phyloP scores from a whole-genome alignment of 2,113 vertebrate species.

The Seriola rivoliana region DNA sequence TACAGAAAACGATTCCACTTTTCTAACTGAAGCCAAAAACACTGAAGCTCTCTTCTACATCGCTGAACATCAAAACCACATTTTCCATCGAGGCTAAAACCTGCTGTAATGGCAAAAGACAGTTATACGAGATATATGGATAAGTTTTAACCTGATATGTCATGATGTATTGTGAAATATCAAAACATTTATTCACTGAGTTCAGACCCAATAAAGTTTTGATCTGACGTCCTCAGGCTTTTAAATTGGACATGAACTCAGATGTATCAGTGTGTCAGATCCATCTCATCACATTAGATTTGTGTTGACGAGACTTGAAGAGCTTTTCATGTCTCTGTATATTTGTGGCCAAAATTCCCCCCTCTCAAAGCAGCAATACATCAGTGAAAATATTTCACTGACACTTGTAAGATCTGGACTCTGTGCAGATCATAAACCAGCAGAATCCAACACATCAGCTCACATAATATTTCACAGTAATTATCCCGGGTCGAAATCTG shows the following conservation, averaged over 20 bases:
- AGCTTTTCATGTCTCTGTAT: neutral
- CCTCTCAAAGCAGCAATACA: constrained; percentile 16
- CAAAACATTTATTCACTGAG: neutral
- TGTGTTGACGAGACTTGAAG: neutral
- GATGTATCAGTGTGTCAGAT: neutral
- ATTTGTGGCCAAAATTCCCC: constrained; percentile 2
- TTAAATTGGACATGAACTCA: neutral
- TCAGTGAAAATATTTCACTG: constrained; percentile 42
- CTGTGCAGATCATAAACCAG: neutral
- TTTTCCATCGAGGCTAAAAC: constrained; percentile 7
- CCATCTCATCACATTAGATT: neutral
- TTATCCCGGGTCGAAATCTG: neutral
- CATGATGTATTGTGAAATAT: constrained; percentile 23
- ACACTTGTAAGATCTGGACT: constrained; percentile 24
- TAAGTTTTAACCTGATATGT: neutral
- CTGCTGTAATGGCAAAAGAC: constrained; percentile 23
- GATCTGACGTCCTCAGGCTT: neutral
- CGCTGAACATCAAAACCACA: constrained; percentile 41
- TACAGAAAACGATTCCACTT: constrained; percentile 30
- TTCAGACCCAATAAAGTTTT: constrained; percentile 5
- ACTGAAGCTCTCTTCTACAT: neutral
- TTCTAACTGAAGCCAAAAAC: constrained; percentile 37
- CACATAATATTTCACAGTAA: neutral
- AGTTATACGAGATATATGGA: constrained; percentile 16
- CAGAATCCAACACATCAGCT: neutral